Evolutionary conservation across 1,140 invertebrate genomes (phyloP).

Genomic region (Hyphantria cunea): DNA sequence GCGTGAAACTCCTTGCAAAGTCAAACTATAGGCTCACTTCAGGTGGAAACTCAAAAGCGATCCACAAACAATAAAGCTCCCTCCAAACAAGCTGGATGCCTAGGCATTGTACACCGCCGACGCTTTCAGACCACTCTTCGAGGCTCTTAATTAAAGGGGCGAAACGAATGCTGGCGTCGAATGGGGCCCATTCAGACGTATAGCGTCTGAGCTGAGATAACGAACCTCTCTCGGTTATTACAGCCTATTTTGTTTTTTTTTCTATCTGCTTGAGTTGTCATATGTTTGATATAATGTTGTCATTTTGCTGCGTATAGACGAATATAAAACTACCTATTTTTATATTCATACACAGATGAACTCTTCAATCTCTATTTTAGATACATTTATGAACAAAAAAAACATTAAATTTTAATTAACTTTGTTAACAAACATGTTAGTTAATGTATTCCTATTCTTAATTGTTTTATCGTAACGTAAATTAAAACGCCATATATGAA

Average conservation of each 20-base stretch:
- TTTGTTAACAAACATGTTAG: no score
- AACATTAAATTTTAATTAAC: no score
- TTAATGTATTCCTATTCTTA: no score
- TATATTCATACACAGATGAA: no score
- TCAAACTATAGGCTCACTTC: slow-evolving; percentile 31
- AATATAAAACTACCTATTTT: background rate
- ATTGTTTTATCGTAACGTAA: no score
- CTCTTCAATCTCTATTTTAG: no score
- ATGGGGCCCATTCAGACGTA: slow-evolving; percentile 64
- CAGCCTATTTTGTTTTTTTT: slow-evolving; percentile 56
- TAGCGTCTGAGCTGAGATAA: slow-evolving; percentile 69
- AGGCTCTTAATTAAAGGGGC: slow-evolving; percentile 74
- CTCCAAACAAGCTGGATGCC: slow-evolving; percentile 55
- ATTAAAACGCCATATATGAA: no score
- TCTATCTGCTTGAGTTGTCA: slow-evolving; percentile 31
- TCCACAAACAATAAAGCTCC: slow-evolving; percentile 55
- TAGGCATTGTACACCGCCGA: slow-evolving; percentile 54
- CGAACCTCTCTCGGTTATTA: slow-evolving; percentile 71
- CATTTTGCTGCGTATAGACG: background rate
- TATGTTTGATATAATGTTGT: slow-evolving; percentile 14
- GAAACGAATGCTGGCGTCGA: slow-evolving; percentile 60
- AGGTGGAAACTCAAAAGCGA: slow-evolving; percentile 48
- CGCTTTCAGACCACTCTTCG: slow-evolving; percentile 69
- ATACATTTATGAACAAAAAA: no score
- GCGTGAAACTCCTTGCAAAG: slow-evolving; percentile 21